phyloP scores from a whole-genome alignment of 2,797 vertebrate genomes.

The Dipus sagitta region DNA sequence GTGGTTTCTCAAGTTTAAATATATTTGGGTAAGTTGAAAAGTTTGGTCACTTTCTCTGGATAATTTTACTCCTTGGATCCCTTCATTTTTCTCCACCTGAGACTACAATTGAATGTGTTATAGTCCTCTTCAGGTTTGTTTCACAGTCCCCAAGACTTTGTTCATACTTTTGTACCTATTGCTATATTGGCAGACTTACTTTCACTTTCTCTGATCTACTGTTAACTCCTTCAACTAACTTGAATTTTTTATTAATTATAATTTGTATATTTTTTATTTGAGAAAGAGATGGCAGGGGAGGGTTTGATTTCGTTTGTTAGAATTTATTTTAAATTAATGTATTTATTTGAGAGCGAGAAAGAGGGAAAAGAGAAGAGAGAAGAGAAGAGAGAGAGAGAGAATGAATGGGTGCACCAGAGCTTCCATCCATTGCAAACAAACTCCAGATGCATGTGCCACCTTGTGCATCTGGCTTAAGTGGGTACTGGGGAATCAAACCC shows the following conservation, averaged over 20 bases:
- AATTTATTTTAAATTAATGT: background rate
- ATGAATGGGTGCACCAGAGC: too few species aligned
- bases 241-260: constrained; percentile 7
- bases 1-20: background rate
- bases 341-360: background rate
- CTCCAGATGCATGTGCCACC: too few species aligned
- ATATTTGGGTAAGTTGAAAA: background rate
- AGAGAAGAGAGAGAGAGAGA: too few species aligned
- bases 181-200: background rate
- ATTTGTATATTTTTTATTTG: background rate
- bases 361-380: too few species aligned
- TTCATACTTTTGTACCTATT: background rate
- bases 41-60: background rate
- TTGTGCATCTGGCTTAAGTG: too few species aligned
- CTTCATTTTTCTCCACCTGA: background rate
- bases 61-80: background rate
- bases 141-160: background rate
- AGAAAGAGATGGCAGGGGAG: too few species aligned
- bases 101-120: background rate
- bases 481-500: too few species aligned
- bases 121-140: background rate
- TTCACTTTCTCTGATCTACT: background rate
- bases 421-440: too few species aligned
- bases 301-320: background rate
- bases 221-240: background rate